These are phyloP conservation scores for Entomyzon cyanotis DNA, from an alignment of 2,113 vertebrate species.

Conservation along the genomic window DNA sequence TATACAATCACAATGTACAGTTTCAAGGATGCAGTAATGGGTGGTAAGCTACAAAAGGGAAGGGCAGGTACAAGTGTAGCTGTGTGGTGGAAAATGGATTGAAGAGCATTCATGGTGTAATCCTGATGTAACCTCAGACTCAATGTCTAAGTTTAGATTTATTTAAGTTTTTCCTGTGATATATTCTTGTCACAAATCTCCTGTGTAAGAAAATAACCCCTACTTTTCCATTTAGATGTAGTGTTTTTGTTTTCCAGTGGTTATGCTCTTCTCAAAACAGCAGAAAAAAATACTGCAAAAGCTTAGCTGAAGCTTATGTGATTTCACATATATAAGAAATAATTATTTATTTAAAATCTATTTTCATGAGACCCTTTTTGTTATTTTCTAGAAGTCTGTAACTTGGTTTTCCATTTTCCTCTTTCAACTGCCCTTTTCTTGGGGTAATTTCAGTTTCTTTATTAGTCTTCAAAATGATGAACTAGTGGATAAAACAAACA, in stretches of 20 bases:
- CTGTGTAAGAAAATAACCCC: not conserved
- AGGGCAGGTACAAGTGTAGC: not conserved
- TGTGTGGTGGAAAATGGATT: not conserved
- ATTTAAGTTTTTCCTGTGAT: not conserved
- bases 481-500: not conserved
- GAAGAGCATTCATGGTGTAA: not conserved
- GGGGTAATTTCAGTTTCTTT: not conserved
- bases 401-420: not conserved
- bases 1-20: not conserved
- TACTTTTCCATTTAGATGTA: not conserved
- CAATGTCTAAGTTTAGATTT: not conserved
- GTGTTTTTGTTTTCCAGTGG: not conserved
- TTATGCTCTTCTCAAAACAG: not conserved
- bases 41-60: not conserved
- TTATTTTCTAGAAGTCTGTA: not conserved
- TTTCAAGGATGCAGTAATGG: not conserved
- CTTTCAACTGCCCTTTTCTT: not conserved
- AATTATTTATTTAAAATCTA: not conserved
- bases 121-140: not conserved
- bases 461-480: not conserved
- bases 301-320: not conserved
- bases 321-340: not conserved
- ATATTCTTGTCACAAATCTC: not conserved
- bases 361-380: not conserved
- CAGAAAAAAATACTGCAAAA: not conserved